Evolutionary conservation across 2,797 vertebrate species (phyloP).

Genomic region (Enteromius paludinosus): DNA sequence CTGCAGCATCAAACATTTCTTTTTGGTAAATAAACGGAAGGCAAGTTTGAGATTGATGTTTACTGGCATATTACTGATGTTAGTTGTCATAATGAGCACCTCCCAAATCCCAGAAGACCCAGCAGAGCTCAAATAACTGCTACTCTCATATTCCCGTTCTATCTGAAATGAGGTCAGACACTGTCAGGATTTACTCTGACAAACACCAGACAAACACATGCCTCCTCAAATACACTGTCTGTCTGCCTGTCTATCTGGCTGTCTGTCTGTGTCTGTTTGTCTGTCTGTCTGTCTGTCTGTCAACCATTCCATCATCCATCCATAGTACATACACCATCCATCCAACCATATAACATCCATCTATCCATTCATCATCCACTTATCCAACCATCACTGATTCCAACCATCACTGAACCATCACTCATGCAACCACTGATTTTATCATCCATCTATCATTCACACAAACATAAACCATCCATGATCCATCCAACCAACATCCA

Average conservation of each 20-base stretch:
- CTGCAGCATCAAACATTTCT: background rate
- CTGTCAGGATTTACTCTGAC: background rate
- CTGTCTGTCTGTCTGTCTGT: background rate
- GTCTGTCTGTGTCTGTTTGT: too few relatives aligned
- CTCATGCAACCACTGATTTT: background rate
- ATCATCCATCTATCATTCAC: background rate
- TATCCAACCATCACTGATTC: too few relatives aligned
- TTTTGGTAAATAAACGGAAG: conserved; percentile 14
- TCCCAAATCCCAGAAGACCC: background rate
- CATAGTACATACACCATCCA: background rate
- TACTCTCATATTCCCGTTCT: conserved; percentile 19
- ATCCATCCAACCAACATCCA: background rate
- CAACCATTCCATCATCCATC: background rate
- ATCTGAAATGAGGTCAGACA: conserved; percentile 4
- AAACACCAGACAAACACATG: background rate
- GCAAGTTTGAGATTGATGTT: conserved; percentile 8
- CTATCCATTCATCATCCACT: background rate
- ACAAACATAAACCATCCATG: background rate
- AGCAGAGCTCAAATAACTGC: conserved; percentile 20
- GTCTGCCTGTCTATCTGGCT: background rate
- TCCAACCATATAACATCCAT: background rate
- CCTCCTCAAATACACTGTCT: background rate
- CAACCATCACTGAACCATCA: too few relatives aligned
- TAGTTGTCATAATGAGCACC: conserved; percentile 1
- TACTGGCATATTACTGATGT: conserved; percentile 4